A percentile compares a stretch with the other conserved stretches of the same genome.
phyloP scores from a whole-genome alignment of 1,140 invertebrate species.

The Hydropsyche tenuis region DNA sequence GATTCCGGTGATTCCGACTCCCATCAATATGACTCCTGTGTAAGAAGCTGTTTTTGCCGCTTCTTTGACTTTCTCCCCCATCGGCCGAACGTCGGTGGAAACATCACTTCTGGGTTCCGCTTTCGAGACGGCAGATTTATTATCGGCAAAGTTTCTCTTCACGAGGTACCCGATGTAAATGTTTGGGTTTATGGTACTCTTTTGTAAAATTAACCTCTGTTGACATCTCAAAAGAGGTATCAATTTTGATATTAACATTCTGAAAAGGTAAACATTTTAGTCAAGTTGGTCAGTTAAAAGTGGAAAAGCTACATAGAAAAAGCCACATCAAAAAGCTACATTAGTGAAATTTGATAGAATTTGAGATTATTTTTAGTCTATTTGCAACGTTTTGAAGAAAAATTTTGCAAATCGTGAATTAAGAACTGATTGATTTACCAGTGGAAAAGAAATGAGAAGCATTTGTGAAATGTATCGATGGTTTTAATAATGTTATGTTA shows the following conservation, averaged over 20 bases:
- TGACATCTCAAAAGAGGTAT: neutral
- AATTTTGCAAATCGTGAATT: no score
- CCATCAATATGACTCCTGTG: slow-evolving; percentile 78
- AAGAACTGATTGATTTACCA: no score
- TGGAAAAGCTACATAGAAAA: no score
- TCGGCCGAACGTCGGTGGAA: slow-evolving; percentile 68
- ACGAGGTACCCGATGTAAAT: neutral
- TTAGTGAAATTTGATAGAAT: no score
- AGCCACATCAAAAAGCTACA: no score
- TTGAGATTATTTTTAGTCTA: no score
- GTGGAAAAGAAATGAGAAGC: no score
- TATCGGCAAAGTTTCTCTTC: slow-evolving; percentile 52
- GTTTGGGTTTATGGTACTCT: slow-evolving; percentile 2
- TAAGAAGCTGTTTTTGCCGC: slow-evolving; percentile 86
- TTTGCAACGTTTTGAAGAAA: no score
- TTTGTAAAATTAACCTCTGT: neutral
- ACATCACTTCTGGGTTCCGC: slow-evolving; percentile 56
- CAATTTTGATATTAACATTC: slow-evolving; percentile 21
- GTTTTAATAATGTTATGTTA: no score
- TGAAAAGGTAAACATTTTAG: no score
- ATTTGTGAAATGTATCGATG: neutral
- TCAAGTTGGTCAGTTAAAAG: no score
- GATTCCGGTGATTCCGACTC: slow-evolving; percentile 76
- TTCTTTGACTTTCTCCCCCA: slow-evolving; percentile 82
- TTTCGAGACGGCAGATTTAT: slow-evolving; percentile 55